Conservation (phyloP, 2,888 invertebrate genomes). For the Chymomyza caudatula region DNA sequence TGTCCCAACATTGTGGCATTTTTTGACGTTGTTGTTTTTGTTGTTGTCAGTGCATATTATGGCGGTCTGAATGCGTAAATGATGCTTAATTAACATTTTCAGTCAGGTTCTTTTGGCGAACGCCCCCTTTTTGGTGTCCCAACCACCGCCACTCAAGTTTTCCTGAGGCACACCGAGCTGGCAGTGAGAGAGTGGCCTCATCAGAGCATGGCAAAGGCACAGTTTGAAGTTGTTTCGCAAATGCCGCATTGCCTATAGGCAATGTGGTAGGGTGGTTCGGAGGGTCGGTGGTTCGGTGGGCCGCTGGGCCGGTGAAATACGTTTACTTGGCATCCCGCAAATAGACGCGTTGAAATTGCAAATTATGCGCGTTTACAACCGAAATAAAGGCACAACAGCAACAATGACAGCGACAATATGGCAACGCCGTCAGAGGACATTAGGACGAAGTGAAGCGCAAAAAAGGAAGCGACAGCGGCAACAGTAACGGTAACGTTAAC, state of each 20-base stretch:
- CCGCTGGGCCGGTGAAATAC: background rate
- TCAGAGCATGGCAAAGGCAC: background rate
- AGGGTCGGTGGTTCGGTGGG: background rate
- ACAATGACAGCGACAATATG: slow-evolving; percentile 2
- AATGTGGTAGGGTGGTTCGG: background rate
- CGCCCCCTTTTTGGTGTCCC: slow-evolving; percentile 1
- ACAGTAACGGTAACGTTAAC: background rate
- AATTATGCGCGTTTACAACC: slow-evolving; percentile 58
- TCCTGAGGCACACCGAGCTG: too few relatives aligned
- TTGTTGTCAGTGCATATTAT: slow-evolving; percentile 59
- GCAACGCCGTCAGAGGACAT: slow-evolving; percentile 30
- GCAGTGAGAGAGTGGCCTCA: background rate
- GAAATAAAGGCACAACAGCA: slow-evolving; percentile 30
- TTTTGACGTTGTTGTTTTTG: slow-evolving; percentile 16
- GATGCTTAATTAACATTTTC: slow-evolving; percentile 68
- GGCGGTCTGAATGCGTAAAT: slow-evolving; percentile 69
- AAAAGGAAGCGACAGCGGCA: slow-evolving; percentile 28
- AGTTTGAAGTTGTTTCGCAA: background rate
- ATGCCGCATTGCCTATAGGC: background rate
- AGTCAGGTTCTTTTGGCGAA: slow-evolving; percentile 21
- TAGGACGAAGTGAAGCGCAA: slow-evolving; percentile 35
- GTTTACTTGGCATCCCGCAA: slow-evolving; percentile 33
- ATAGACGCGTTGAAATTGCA: slow-evolving; percentile 54
- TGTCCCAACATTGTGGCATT: slow-evolving; percentile 62
- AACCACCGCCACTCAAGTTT: too few relatives aligned